phyloP scores from a whole-genome alignment of 2,888 invertebrate genomes.

The Platycnemis pennipes region DNA sequence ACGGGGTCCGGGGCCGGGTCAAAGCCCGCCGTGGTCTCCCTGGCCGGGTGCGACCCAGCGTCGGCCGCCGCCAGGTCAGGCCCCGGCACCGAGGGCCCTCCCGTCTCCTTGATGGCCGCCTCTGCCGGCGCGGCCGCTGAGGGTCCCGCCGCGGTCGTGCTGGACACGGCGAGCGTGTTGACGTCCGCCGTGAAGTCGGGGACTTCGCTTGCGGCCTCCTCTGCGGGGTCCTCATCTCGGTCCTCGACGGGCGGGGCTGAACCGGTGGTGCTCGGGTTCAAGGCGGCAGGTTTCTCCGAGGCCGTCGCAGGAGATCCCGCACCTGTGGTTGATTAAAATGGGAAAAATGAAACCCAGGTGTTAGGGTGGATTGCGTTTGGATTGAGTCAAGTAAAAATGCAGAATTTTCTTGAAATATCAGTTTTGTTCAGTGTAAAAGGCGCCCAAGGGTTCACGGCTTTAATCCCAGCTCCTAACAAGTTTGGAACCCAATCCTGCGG shows the following conservation, averaged over 20 bases:
- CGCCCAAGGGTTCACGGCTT: too few relatives aligned
- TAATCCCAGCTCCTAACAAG: too few relatives aligned
- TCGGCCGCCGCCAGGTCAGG: slow-evolving; percentile 36
- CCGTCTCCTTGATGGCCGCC: slow-evolving; percentile 38
- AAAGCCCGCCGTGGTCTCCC: slow-evolving; percentile 48
- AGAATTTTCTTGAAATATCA: too few relatives aligned
- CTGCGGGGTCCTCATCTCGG: slow-evolving; percentile 34
- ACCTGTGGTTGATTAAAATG: not conserved
- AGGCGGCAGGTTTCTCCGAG: not conserved
- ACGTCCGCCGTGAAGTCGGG: slow-evolving; percentile 57
- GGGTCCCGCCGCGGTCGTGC: slow-evolving; percentile 53
- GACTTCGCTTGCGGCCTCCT: slow-evolving; percentile 59
- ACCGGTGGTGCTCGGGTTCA: slow-evolving; percentile 4
- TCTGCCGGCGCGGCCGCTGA: slow-evolving; percentile 35
- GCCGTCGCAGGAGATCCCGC: slow-evolving; percentile 10
- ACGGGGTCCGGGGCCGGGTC: slow-evolving; percentile 58
- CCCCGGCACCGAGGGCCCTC: slow-evolving; percentile 46
- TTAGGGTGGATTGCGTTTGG: too few relatives aligned
- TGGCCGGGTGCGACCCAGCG: slow-evolving; percentile 12
- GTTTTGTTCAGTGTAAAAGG: too few relatives aligned
- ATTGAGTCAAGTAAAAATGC: too few relatives aligned
- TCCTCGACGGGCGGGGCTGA: not conserved
- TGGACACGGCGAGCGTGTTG: slow-evolving; percentile 59
- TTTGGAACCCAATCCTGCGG: too few relatives aligned
- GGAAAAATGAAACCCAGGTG: too few relatives aligned